Evolutionary conservation across 2,797 vertebrate species (phyloP).

Genomic region (Knipowitschia caucasica): DNA sequence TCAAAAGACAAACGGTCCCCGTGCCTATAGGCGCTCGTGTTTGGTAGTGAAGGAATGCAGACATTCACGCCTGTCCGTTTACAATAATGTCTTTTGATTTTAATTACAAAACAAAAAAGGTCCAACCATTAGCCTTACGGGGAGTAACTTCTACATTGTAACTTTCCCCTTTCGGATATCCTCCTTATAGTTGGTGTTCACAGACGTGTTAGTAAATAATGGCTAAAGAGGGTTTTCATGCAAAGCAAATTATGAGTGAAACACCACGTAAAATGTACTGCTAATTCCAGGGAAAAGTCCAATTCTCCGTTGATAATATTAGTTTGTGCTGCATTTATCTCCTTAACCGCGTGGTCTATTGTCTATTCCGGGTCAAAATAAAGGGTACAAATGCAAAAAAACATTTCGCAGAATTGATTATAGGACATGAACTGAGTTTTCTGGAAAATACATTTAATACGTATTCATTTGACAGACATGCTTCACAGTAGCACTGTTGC

Average conservation of each 20-base stretch:
- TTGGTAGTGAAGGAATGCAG: conserved; percentile 60
- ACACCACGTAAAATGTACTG: background rate
- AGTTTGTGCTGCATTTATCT: background rate
- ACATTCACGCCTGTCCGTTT: conserved; percentile 23
- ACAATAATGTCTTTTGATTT: conserved; percentile 25
- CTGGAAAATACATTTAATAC: conserved; percentile 4
- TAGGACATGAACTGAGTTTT: no score
- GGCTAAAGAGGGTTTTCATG: conserved; percentile 6
- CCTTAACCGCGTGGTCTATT: background rate
- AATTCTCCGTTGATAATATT: background rate
- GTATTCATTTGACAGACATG: conserved; percentile 12
- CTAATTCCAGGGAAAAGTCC: background rate
- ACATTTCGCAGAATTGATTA: no score
- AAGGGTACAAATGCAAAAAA: background rate
- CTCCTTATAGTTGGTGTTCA: conserved; percentile 1
- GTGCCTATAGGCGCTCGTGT: background rate
- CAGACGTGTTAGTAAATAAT: conserved; percentile 4
- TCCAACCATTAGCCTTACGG: background rate
- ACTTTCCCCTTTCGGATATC: background rate
- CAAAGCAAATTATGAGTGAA: background rate
- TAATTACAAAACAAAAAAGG: conserved; percentile 9
- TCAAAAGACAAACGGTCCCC: conserved; percentile 13
- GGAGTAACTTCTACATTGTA: background rate
- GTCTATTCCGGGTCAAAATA: background rate
- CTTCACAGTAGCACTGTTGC: conserved; percentile 11